Base-by-base conservation (phyloP, 2,113 vertebrate species). In the Dolichotis patagonum region DNA sequence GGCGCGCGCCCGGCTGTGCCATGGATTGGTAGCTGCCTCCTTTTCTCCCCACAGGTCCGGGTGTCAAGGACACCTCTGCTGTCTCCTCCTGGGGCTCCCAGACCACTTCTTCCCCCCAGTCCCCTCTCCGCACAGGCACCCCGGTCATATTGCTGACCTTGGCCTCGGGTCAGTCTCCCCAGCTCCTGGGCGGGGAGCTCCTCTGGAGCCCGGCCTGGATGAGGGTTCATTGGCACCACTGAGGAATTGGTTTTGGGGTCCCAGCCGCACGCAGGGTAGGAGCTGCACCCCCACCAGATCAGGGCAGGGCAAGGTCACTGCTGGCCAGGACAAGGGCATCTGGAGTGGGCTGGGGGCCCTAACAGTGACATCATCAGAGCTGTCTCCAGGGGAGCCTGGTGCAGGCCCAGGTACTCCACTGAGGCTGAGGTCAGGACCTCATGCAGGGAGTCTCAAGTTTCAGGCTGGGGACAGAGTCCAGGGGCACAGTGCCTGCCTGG, bases 121-220 rank as follows among this genome's bases (percentile, higher is more conserved):
- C 56, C 17, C 49, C 41, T 10, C 16, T 3, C 24, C 2, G 5
- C 10, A 10, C 26, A 3, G 3, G 11, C 9, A 7, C 13, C 2
- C 24, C 1, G 5, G 22, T 12, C 26, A 14, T 11, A 9, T 4
- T 4, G 38, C 67, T 4, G 9, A 10, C 78, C 43, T 2, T 65
- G 19, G 80, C 14, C 65, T 78, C 65, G 35, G 26, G 49, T 35
- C n/a, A 17, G 19, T 12, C 28, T 81, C 62, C 80, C 91, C 62
- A 3, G 5, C 43, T 58, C 84, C 63, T 17, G 41, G 62, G n/a
- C 7, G 35, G 32, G 63, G 19, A 38, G 71, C 63, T 26, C 0
- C 0, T 19, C 67, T 26, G 58, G 38, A 32, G 60, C 28, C 30
- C 2, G 16, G 54, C 16, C 30, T 2, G 58, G 78, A 4, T n/a